A percentile compares a stretch with the other conserved stretches of the same genome.
These are phyloP conservation scores for Ceratosolen fusciceps DNA, from an alignment of 1,140 invertebrate genomes.

Conservation along the genomic window DNA sequence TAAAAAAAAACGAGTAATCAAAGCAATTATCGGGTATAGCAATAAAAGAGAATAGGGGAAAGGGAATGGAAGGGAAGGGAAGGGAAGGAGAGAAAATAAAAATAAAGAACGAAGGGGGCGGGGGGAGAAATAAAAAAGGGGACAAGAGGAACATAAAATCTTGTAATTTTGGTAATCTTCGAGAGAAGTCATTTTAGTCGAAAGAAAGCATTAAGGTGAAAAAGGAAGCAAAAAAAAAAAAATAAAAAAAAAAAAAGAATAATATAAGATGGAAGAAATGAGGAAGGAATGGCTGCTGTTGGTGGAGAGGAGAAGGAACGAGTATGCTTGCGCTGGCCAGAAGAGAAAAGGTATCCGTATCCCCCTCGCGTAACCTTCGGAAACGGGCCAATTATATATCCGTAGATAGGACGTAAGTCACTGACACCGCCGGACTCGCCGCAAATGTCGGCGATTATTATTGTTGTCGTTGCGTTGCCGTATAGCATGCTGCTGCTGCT, in stretches of 20 bases:
- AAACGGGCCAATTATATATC: slow-evolving; percentile 32
- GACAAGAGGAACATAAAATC: slow-evolving; percentile 26
- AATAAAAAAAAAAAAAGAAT: slow-evolving; percentile 1
- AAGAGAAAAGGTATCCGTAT: slow-evolving; percentile 12
- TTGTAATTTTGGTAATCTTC: slow-evolving; percentile 39
- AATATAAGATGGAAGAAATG: background rate
- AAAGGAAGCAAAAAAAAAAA: background rate
- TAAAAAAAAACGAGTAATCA: slow-evolving; percentile 43
- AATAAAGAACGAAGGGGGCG: background rate
- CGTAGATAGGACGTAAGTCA: slow-evolving; percentile 25
- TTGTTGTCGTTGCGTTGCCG: no score
- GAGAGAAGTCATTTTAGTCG: background rate
- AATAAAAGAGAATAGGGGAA: background rate
- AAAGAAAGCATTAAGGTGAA: background rate
- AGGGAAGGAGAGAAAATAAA: background rate
- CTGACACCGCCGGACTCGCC: slow-evolving; percentile 29
- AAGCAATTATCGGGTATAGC: slow-evolving; percentile 38
- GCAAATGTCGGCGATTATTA: background rate
- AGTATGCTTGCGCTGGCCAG: background rate
- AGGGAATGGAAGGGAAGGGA: background rate
- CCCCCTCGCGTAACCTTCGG: slow-evolving; percentile 36
- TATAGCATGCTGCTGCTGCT: no score
- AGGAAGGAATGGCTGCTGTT: background rate
- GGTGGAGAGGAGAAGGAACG: slow-evolving; percentile 6
- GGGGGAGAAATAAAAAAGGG: background rate